Evolutionary conservation across 2,888 invertebrate species (phyloP), one percentile per base, ranked within the genome.

Genomic region (Limenitis camilla): DNA sequence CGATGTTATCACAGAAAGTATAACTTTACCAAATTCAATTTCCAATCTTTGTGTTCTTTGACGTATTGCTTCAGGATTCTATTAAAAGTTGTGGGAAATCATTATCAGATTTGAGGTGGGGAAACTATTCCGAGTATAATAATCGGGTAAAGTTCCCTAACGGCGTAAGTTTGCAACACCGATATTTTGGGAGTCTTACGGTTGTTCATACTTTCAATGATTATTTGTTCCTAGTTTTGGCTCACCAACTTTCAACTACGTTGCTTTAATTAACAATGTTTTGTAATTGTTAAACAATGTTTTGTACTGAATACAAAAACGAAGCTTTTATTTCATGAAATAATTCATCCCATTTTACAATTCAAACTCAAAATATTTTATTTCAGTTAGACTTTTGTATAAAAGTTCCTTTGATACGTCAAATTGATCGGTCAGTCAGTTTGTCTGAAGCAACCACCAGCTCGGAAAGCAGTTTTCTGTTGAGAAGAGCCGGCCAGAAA

Each of bases 61-160:
- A 48, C 48, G 45, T 53, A 56, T 41, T 47, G 43, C 47, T 11
- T 29, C 30, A 40, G 53, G 32, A 38, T 58, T 55, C 72, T 63
- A 76, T 75, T 73, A 73, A 72, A 78, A 80, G 64, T 77, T 76
- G 57, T 54, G 49, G 65, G 60, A 68, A 75, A 69, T 65, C 66
- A 68, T 64, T 72, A 71, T 71, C 62, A 65, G 58, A 65, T 62
- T 58, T 51, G 52, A 61, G 61, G 63, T 64, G 61, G 53, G 51
- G 45, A 46, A 53, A 49, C 55, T 58, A 59, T 52, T 65, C 61
- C 63, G 58, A 63, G 53, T 57, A 56, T 56, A 63, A 62, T 62
- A 62, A 61, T 58, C 52, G 58, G 59, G 48, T 53, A 53, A 60
- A 61, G 53, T 63, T 56, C 40, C 40, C 46, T 61, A 63, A 64